A percentile compares a stretch with the other conserved stretches of the same genome.
These are phyloP conservation scores for Charina bottae DNA, from an alignment of 2,113 vertebrate species.

Conservation along the genomic window DNA sequence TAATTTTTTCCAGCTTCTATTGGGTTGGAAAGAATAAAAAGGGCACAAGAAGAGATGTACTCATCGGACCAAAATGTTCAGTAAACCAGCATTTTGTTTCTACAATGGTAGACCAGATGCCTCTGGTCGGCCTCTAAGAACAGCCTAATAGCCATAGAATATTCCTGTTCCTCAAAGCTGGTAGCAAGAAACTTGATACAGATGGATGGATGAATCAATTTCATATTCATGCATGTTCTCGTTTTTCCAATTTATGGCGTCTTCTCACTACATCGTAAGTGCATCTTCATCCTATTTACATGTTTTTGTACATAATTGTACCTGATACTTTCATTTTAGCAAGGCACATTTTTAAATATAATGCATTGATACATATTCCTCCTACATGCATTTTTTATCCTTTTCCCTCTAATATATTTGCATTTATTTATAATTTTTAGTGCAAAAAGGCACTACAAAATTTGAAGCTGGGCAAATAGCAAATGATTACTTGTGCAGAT, in stretches of 20 bases:
- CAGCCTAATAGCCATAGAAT: neutral
- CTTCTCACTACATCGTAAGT: neutral
- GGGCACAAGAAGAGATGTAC: neutral
- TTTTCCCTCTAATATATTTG: too few relatives aligned
- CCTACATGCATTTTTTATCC: too few relatives aligned
- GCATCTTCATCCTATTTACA: neutral
- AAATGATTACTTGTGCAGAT: too few relatives aligned
- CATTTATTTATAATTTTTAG: too few relatives aligned
- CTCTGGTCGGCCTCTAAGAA: neutral
- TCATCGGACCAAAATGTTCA: neutral
- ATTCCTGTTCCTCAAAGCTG: neutral
- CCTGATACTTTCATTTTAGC: too few relatives aligned
- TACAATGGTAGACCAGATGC: neutral
- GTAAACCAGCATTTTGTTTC: neutral
- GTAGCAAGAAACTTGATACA: neutral
- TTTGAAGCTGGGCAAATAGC: too few relatives aligned
- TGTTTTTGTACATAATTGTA: too few relatives aligned
- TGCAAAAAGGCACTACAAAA: too few relatives aligned
- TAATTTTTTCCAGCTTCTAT: neutral
- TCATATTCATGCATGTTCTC: neutral
- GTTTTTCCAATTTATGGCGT: neutral
- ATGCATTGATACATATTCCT: too few relatives aligned
- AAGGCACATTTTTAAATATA: too few relatives aligned
- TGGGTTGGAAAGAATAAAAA: neutral
- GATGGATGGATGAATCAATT: neutral